Evolutionary conservation across 2,888 invertebrate species (phyloP), one percentile per base, ranked within the genome.

Genomic region (Pristionchus mayeri): DNA sequence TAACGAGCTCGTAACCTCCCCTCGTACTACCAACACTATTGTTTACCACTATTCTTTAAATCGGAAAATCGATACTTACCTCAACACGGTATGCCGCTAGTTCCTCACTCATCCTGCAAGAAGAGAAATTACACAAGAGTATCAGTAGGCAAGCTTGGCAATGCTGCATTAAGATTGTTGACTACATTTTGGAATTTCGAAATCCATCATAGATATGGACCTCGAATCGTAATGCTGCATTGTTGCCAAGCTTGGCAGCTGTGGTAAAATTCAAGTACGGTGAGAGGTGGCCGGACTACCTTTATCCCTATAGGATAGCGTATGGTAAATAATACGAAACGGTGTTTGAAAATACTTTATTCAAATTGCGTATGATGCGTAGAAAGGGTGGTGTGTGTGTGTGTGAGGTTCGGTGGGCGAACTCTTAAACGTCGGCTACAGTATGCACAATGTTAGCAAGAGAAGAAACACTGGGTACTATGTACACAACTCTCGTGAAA

Each of bases 81-180:
- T 85, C 79, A 7, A 24, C 34, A 3, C 71, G n/a, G 34, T 85
- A 85, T 21, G 85, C 85, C 18, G 34, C 67, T 18, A 85, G 48
- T 52, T 85, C 85, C 2, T 48, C 80, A 27, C 54, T 78, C 78
- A 54, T 71, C 21, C 63, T 63, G 54, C 7, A 54, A 44, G 16
- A 40, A 11, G 63, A 71, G 37, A 37, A 34, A 40, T 71, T 54
- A 54, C n/a, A n/a, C n/a, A n/a, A n/a, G n/a, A 54, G 21, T 54
- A 54, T 54, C n/a, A n/a, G n/a, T n/a, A n/a, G n/a, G n/a, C n/a
- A n/a, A n/a, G n/a, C n/a, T n/a, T n/a, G n/a, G n/a, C n/a, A n/a
- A n/a, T n/a, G n/a, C n/a, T n/a, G n/a, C n/a, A n/a, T n/a, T n/a
- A n/a, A n/a, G n/a, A n/a, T n/a, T n/a, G n/a, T n/a, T n/a, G n/a